Evolutionary conservation across 2,888 invertebrate genomes (phyloP), one percentile per base, ranked within the genome.

Genomic region (Chrysolina haemoptera): DNA sequence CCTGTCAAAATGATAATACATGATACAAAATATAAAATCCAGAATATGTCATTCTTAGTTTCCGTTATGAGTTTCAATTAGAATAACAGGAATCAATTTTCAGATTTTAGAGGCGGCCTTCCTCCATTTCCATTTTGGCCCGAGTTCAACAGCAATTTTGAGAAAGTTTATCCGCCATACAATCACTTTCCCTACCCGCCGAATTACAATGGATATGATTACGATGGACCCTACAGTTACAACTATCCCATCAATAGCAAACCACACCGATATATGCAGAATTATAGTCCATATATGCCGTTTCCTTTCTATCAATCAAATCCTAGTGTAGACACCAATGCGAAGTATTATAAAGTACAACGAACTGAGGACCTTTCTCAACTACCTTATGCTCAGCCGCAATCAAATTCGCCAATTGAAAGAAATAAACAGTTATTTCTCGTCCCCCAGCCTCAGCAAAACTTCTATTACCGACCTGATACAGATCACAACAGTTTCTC

Each of bases 381-480:
- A 53, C 53, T 18, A 6, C 11, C 53, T 6, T 12, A 20, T 3
- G 11, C 0, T 20, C 48, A 48, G 16, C 16, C 48, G 16, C 16
- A 48, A 16, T 9, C 48, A 48, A 48, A 48, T 9, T n/a, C 16
- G n/a, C 48, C 16, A 9, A 40, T 14, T 20, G 69, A 70, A 9
- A 46, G 55, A 11, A 75, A 62, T 20, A 70, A 64, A 10, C 76
- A 77, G 59, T 76, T 75, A 75, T 78, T 78, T 76, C 78, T 20
- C 10, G 63, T 18, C 14, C 62, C 65, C 62, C 71, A 71, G 41
- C 43, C 50, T 6, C 18, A 40, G 18, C 2, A 14, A 16, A 43
- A 63, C 63, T 12, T 16, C 12, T 43, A 40, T 43, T 43, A 63
- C 20, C 14, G 63, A 40, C 43, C 43, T 63, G 48, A 50, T 66